Base-by-base conservation (phyloP, 2,797 vertebrate species). In the Spatula versicolor region DNA sequence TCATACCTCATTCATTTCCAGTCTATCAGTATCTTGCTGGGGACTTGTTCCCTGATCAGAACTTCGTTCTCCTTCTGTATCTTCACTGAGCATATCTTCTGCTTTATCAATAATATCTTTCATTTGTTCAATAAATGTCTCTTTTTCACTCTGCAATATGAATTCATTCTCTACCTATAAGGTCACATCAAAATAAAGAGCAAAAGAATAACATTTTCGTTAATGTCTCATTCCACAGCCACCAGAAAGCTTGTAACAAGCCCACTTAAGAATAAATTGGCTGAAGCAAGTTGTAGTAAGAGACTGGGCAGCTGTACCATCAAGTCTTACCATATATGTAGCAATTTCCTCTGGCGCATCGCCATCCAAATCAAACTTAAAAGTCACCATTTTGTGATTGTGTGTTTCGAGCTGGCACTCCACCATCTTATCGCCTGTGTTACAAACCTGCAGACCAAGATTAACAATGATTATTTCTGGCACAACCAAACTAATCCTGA, bases 331-430 rank as follows among this genome's bases (percentile, higher is more conserved):
- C 99, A 99, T 99, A 93, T 99, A 99, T 4, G 98, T 99, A 23
- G 99, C 99, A 1, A 99, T 99, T 96, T 99, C 99, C n/a, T 99
- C 99, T 0, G 99, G 99, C 0, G 99, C 99, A 0, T 99, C 99
- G 28, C 99, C 99, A 41, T 99, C 99, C 96, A 99, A 98, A 95
- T 99, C 99, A 91, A 99, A 99, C 95, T 99, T 99, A 95, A 99
- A 99, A 2, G 99, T 99, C 94, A 99, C 99, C 99, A 99, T 99
- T 97, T 99, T 99, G 96, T 99, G 99, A 96, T 99, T 99, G 82
- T 99, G 99, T 9, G 99, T 99, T 97, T 99, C 99, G 81, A 99
- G 95, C 96, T 99, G 99, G 95, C 99, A 99, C 92, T 99, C 99
- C 18, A 99, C 99, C 99, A 99, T 99, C 97, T 99, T 99, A 96